Evolutionary conservation across 1,140 invertebrate genomes (phyloP), one percentile per base, ranked within the genome.

Genomic region (Leptopilina clavipes): DNA sequence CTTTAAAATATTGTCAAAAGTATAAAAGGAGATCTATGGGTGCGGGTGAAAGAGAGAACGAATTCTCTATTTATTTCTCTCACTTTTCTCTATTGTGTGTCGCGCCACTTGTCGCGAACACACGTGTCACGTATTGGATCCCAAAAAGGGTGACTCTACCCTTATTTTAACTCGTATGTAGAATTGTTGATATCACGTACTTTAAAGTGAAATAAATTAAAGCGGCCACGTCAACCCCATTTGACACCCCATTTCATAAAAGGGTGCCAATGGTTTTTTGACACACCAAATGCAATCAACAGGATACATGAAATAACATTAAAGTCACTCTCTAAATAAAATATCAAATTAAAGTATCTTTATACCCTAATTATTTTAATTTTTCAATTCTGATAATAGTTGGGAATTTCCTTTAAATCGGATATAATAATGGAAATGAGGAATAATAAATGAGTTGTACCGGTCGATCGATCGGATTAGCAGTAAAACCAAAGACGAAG

Each of bases 191-290:
- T 79, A 81, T 43, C 52, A 12, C 70, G 81, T 85, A 88, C 81
- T 90, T 90, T 90, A 89, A 90, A 90, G 82, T 85, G 83, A 87
- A 89, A 88, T 88, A 88, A 90, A 89, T 89, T 86, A 85, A 86
- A 85, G 80, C 78, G 80, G 25, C 22, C 59, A 1, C 59, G 25
- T 65, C 59, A 14, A 86, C 81, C 81, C 84, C 79, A 78, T 81
- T 77, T 75, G 76, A n/a, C 76, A 71, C 56, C 78, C 76, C 71
- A 52, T 31, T 52, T 40, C 54, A 70, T 73, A 43, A 48, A 77
- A 54, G 81, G 83, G 78, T 31, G 75, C 78, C 81, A 82, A 79
- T 79, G 72, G 73, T 80, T 83, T 79, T 73, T 78, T 52, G 45
- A 25, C 74, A 65, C 22, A 56, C 73, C 75, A 75, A 76, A 72